Conservation (phyloP, 2,888 invertebrate genomes). For the Drosophila borborema region DNA sequence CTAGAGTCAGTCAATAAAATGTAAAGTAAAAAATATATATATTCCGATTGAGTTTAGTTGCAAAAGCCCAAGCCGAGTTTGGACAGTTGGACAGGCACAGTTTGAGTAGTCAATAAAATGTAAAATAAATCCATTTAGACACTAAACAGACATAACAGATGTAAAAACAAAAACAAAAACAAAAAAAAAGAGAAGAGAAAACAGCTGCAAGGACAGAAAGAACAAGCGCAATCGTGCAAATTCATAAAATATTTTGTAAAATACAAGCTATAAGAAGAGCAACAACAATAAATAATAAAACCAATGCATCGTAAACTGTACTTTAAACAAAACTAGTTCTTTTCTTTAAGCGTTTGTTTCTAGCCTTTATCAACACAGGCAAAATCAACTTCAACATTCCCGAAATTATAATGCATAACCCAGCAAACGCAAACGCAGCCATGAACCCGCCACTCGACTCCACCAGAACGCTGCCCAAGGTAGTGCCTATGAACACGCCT, state of each 20-base stretch:
- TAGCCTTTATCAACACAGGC: constrained; percentile 50
- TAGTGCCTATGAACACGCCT: constrained; percentile 89
- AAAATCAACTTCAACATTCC: constrained; percentile 72
- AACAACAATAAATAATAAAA: constrained; percentile 42
- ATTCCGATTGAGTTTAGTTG: constrained; percentile 2
- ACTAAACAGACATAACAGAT: constrained; percentile 37
- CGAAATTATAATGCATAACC: constrained; percentile 69
- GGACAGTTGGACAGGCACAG: constrained; percentile 16
- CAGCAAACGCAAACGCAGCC: constrained; percentile 76
- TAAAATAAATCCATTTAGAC: constrained; percentile 52
- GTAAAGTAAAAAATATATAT: constrained; percentile 2
- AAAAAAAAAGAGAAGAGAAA: constrained; percentile 1
- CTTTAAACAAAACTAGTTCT: neutral
- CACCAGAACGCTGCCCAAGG: constrained; percentile 83
- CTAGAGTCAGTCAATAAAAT: neutral
- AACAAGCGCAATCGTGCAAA: constrained; percentile 45
- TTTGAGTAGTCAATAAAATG: constrained; percentile 20
- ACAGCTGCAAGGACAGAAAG: neutral
- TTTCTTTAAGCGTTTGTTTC: neutral
- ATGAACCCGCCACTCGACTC: constrained; percentile 55
- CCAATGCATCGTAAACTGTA: constrained; percentile 51
- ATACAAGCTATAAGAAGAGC: constrained; percentile 47
- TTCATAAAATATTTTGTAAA: constrained; percentile 63
- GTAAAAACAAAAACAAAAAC: constrained; percentile 40
- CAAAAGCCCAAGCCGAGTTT: neutral